Evolutionary conservation across 2,113 vertebrate species (phyloP).

Genomic region (Sapayoa aenigma): DNA sequence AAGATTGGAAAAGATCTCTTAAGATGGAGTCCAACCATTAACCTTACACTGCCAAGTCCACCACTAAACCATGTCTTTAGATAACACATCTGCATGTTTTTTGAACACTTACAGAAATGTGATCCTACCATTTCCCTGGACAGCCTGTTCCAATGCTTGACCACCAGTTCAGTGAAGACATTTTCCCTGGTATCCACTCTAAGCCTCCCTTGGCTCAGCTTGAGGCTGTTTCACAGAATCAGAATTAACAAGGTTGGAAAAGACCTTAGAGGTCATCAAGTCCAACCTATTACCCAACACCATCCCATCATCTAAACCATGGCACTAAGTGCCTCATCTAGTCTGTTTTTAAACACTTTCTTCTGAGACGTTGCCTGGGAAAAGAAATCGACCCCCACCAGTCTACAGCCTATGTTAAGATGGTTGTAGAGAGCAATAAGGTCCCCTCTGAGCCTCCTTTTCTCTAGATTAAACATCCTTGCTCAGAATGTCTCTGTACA

Average conservation of each 20-base stretch:
- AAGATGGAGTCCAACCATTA: background rate
- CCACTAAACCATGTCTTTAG: background rate
- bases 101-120: background rate
- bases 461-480: background rate
- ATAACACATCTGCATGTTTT: background rate
- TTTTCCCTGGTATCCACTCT: background rate
- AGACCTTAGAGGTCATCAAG: too few relatives aligned
- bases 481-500: background rate
- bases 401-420: background rate
- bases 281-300: too few relatives aligned
- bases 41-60: background rate
- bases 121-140: background rate
- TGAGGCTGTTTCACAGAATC: too few relatives aligned
- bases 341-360: too few relatives aligned
- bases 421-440: background rate
- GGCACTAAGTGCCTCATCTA: too few relatives aligned
- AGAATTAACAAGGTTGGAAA: too few relatives aligned
- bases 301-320: too few relatives aligned
- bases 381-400: background rate
- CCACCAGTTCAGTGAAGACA: background rate
- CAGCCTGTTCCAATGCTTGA: background rate
- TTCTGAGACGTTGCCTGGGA: background rate
- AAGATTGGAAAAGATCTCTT: background rate
- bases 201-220: background rate
- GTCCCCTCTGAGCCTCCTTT: background rate